Base-by-base conservation (phyloP, 2,888 invertebrate species). In the Brenthis daphne region DNA sequence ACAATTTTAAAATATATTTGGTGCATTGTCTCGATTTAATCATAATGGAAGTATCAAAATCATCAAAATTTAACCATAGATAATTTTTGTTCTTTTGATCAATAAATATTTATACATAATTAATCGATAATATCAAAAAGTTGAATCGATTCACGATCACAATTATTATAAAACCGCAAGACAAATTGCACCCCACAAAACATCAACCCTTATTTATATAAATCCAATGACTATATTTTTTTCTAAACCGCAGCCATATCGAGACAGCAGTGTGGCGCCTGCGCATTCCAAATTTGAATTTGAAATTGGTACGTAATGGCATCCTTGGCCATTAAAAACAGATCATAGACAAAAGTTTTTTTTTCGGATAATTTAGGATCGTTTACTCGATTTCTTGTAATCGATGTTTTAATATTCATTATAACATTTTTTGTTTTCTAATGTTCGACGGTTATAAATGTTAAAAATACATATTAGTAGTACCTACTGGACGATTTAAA, bases 271-370 rank as follows among this genome's bases (percentile, higher is more conserved):
- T 74, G 75, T 75, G 85, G 85, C 86, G 86, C 86, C 84, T 80
- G 76, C 82, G 82, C 82, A 81, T 78, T 73, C 78, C 73, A 78
- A 85, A 86, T 88, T 88, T 84, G 81, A 88, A 88, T 87, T 87
- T 78, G 78, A 86, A 88, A 86, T 87, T 87, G 80, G 86, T 84
- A 78, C 80, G 76, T 86, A 86, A 87, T 85, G 77, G 82, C 83
- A 82, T 77, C 76, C 76, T 85, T 81, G 78, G 82, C 88, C 81
- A 89, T 89, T 89, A 89, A 86, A 89, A 89, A 87, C 87, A 88
- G 86, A 89, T 89, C 89, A 89, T 87, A 88, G 87, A 83, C 68
- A 74, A 73, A 66, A 72, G 56, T 67, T 81, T 64, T 67, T 20
- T 54, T 55, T 57, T 80, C 76, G 79, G 79, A 81, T 82, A 84